phyloP scores from a whole-genome alignment of 2,797 vertebrate genomes.

The Lagorchestes hirsutus region DNA sequence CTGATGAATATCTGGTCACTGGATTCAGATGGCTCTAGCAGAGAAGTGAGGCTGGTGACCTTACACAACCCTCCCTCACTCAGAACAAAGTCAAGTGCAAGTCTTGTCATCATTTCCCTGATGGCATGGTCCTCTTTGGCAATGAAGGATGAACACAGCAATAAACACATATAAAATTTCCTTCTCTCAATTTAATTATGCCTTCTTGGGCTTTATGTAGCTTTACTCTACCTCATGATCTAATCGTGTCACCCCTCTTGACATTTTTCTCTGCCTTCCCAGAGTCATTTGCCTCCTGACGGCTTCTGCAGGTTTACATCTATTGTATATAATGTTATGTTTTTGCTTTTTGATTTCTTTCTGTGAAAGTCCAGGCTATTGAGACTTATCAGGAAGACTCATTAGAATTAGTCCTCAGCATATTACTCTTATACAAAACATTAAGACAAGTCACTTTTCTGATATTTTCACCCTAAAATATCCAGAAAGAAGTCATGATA shows the following conservation, averaged over 20 bases:
- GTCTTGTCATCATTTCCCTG: too few relatives aligned
- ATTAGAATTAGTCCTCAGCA: conserved; percentile 43
- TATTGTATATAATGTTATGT: neutral
- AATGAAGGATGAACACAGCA: too few relatives aligned
- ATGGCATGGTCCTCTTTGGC: too few relatives aligned
- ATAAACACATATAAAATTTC: too few relatives aligned
- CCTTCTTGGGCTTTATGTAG: conserved; percentile 34
- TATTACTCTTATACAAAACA: conserved; percentile 59
- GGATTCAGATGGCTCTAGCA: too few relatives aligned
- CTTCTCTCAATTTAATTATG: conserved; percentile 28
- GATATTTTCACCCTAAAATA: conserved; percentile 52
- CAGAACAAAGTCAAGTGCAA: too few relatives aligned
- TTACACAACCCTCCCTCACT: too few relatives aligned
- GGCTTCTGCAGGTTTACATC: conserved; percentile 27
- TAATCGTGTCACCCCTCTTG: conserved; percentile 54
- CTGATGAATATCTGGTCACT: too few relatives aligned
- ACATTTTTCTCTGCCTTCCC: conserved; percentile 63
- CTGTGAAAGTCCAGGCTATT: conserved; percentile 63
- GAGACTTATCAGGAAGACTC: conserved; percentile 56
- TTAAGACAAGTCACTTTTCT: conserved; percentile 71
- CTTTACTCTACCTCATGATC: conserved; percentile 13
- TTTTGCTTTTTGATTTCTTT: conserved; percentile 37
- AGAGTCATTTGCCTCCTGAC: conserved; percentile 66
- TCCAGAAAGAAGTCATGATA: conserved; percentile 62
- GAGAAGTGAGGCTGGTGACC: too few relatives aligned